phyloP scores from a whole-genome alignment of 1,140 invertebrate genomes.

The Drosophila punjabiensis region DNA sequence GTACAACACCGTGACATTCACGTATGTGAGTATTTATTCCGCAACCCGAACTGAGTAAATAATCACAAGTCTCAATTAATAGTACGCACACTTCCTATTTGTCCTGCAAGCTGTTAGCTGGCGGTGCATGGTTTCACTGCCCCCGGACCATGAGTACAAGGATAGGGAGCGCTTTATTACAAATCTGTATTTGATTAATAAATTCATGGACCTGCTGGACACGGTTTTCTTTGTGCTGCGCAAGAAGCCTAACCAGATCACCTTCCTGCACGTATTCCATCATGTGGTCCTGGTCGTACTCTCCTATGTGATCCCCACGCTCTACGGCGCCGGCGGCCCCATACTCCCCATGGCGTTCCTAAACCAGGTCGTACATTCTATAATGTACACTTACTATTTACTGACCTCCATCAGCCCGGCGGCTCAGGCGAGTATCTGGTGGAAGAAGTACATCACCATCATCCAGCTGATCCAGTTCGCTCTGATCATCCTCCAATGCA shows the following conservation, averaged over 20 bases:
- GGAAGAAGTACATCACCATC: constrained; percentile 48
- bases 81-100: constrained; percentile 14
- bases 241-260: constrained; percentile 59
- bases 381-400: constrained; percentile 45
- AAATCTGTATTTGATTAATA: constrained; percentile 51
- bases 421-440: constrained; percentile 29
- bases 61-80: neutral
- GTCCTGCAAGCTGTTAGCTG: constrained; percentile 23
- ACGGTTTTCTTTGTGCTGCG: constrained; percentile 64
- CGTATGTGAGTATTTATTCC: constrained; percentile 30
- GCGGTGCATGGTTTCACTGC: constrained; percentile 27
- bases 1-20: constrained; percentile 35
- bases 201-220: constrained; percentile 55
- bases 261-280: constrained; percentile 56
- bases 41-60: neutral
- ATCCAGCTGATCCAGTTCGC: constrained; percentile 30
- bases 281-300: constrained; percentile 86
- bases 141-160: constrained; percentile 43
- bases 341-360: constrained; percentile 49
- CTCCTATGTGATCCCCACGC: constrained; percentile 1
- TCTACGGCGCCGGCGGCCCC: constrained; percentile 87
- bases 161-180: constrained; percentile 27
- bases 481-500: constrained; percentile 17
- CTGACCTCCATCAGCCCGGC: constrained; percentile 20
- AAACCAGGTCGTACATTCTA: constrained; percentile 23